These are phyloP conservation scores for Rhorus exstirpatorius DNA, from an alignment of 2,888 invertebrate species.

Conservation along the genomic window DNA sequence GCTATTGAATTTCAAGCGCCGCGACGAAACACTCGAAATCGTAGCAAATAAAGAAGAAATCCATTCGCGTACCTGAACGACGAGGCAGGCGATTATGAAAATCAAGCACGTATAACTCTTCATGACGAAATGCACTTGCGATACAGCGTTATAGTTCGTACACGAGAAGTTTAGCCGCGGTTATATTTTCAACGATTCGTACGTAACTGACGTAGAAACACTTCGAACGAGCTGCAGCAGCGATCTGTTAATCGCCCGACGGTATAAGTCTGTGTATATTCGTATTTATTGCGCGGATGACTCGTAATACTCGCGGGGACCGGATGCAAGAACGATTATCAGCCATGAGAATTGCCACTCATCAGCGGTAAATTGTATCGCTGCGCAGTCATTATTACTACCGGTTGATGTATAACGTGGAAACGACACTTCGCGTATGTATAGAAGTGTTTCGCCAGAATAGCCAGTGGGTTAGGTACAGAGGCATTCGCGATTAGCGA, in stretches of 20 bases:
- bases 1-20: not conserved
- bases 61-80: slow-evolving; percentile 52
- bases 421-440: slow-evolving; percentile 22
- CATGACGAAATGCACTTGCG: slow-evolving; percentile 54
- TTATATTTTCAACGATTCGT: slow-evolving; percentile 30
- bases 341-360: slow-evolving; percentile 75
- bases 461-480: slow-evolving; percentile 4
- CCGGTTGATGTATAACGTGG: slow-evolving; percentile 20
- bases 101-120: slow-evolving; percentile 56
- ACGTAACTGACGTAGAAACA: slow-evolving; percentile 40
- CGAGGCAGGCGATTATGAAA: slow-evolving; percentile 47
- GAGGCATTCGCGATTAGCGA: not conserved
- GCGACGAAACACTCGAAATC: not conserved
- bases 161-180: slow-evolving; percentile 10
- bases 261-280: slow-evolving; percentile 69
- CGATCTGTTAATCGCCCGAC: slow-evolving; percentile 71
- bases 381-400: slow-evolving; percentile 63
- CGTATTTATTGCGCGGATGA: slow-evolving; percentile 78
- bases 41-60: not conserved
- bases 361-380: slow-evolving; percentile 77
- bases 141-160: slow-evolving; percentile 36
- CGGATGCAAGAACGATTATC: slow-evolving; percentile 77
- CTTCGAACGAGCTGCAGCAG: slow-evolving; percentile 23
- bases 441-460: slow-evolving; percentile 18
- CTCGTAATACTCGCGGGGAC: slow-evolving; percentile 55